Evolutionary conservation across 2,113 vertebrate species (phyloP), one percentile per base, ranked within the genome.

Genomic region (Orientallactaga bullata): DNA sequence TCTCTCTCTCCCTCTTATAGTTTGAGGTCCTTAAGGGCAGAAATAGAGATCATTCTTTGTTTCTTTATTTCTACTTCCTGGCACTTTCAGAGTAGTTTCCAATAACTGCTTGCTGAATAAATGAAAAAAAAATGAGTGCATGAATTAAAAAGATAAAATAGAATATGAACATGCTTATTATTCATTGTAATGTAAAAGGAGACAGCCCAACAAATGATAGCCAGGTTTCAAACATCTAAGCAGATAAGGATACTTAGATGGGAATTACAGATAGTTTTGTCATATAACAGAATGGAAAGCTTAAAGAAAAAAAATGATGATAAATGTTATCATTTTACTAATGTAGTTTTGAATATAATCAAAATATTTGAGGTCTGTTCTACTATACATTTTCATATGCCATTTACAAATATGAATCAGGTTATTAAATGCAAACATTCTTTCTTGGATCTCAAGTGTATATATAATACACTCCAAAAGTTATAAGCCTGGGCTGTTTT

Each of bases 401-500:
- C 90, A 94, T 92, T 97, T 97, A 95, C 74, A 88, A 95, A 86
- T 86, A 93, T 86, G 71, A 96, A 94, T 93, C 82, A 86, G 47
- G 90, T 92, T 96, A 93, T 94, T 95, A 94, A 95, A 95, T 90
- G 30, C 37, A 94, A 96, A 90, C 32, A 83, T 61, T 88, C 21
- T 78, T 91, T 93, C 76, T 93, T 93, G 85, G 51, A 95, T 97
- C 95, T 86, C 79, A 94, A 94, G 83, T 9, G 0, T 85, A 96
- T 97, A 73, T 96, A 96, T 98, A 96, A 95, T 69, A 85, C 16
- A 94, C 63, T 96, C 77, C 35, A 77, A 94, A 94, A 96, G 92
- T 93, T 97, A 92, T 96, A 96, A 97, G 93, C 85, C 93, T 87
- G 1, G 63, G 81, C 74, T 97, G 94, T 60, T 97, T 97, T 98